Evolutionary conservation across 2,113 vertebrate species (phyloP).

Genomic region (Apeltes quadracus): DNA sequence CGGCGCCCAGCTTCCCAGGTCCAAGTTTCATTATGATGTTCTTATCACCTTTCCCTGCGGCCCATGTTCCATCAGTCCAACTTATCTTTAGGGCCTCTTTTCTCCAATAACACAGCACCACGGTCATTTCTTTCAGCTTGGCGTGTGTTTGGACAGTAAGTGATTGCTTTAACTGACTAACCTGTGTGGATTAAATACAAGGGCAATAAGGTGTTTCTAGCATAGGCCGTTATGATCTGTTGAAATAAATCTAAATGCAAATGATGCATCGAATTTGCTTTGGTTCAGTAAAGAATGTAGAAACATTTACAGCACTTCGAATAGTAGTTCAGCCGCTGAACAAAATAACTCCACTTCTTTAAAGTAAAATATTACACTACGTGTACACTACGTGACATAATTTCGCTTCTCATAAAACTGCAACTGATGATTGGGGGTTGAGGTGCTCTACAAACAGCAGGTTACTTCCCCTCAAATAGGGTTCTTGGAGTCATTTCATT

Average conservation of each 20-base stretch:
- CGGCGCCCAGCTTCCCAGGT: conserved; percentile 37
- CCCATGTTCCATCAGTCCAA: conserved; percentile 62
- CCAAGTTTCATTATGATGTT: conserved; percentile 73
- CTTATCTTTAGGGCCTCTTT: conserved; percentile 66
- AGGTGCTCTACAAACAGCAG: background rate
- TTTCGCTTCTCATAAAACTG: conserved; percentile 1
- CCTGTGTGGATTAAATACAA: conserved; percentile 33
- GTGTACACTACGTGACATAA: background rate
- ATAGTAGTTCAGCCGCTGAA: background rate
- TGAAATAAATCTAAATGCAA: conserved; percentile 31
- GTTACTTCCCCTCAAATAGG: background rate
- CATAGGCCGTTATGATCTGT: conserved; percentile 24
- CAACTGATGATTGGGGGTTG: background rate
- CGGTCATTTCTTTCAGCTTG: conserved; percentile 64
- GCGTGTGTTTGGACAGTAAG: conserved; percentile 35
- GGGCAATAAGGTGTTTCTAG: conserved; percentile 22
- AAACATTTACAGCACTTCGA: background rate
- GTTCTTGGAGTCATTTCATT: conserved; percentile 8
- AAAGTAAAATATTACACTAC: background rate
- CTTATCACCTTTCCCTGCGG: conserved; percentile 72
- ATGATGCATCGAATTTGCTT: conserved; percentile 14
- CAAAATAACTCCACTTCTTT: background rate
- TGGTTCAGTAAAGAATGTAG: background rate
- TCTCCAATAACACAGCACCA: conserved; percentile 54
- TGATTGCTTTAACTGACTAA: conserved; percentile 43